Evolutionary conservation across 1,140 invertebrate species (phyloP).

Genomic region (Tyrophagus putrescentiae): DNA sequence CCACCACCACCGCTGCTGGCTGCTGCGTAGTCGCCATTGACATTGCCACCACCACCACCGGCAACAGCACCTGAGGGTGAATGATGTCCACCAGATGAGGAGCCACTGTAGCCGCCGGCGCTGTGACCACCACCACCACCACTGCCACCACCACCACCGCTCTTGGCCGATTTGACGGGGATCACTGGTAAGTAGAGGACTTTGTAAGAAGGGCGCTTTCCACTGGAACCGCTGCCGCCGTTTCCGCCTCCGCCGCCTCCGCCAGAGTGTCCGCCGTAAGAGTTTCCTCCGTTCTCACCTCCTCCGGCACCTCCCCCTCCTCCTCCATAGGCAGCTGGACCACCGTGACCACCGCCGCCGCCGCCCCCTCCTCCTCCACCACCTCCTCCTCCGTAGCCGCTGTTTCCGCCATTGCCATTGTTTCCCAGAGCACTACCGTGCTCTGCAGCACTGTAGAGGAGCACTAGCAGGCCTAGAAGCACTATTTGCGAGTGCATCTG

Average conservation of each 20-base stretch:
- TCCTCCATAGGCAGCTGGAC: conserved; percentile 31
- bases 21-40: background rate
- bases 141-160: background rate
- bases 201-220: conserved; percentile 26
- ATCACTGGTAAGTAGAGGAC: conserved; percentile 22
- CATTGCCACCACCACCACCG: background rate
- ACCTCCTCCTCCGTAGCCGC: conserved; percentile 42
- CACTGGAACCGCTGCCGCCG: conserved; percentile 31
- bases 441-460: background rate
- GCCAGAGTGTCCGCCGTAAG: conserved; percentile 19
- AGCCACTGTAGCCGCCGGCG: background rate
- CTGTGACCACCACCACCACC: background rate
- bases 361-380: conserved; percentile 37
- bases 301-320: conserved; percentile 35
- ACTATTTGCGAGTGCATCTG: conserved; percentile 23
- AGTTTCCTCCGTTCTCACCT: background rate
- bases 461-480: conserved; percentile 27
- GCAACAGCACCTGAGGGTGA: background rate
- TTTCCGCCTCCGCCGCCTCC: conserved; percentile 32
- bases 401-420: conserved; percentile 39
- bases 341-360: conserved; percentile 31
- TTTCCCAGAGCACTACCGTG: background rate
- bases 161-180: conserved; percentile 1
- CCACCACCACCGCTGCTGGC: background rate
- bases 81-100: background rate